Evolutionary conservation across 2,113 vertebrate genomes (phyloP).

Genomic region (Promerops cafer): DNA sequence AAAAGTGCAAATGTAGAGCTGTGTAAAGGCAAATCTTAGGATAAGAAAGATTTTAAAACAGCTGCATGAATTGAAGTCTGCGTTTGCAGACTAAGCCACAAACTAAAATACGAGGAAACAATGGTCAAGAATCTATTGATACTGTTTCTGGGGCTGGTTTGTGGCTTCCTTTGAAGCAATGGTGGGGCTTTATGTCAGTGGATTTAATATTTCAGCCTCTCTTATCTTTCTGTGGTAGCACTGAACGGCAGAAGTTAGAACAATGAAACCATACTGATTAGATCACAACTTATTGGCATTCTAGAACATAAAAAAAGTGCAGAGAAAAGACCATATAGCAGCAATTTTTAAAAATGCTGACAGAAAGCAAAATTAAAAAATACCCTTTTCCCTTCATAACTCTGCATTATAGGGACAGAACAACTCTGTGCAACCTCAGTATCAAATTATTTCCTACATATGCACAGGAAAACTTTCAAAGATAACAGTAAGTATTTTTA

Average conservation of each 20-base stretch:
- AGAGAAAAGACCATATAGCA: not conserved
- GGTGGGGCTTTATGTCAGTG: not conserved
- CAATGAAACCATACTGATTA: not conserved
- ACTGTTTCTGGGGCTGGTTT: not conserved
- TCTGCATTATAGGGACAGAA: not conserved
- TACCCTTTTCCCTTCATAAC: not conserved
- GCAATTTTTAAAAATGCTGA: not conserved
- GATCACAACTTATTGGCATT: not conserved
- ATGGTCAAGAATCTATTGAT: not conserved
- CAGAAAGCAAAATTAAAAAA: not conserved
- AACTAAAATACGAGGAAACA: not conserved
- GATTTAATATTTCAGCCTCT: not conserved
- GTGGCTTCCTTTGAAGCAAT: not conserved
- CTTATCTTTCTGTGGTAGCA: not conserved
- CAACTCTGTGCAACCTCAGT: not conserved
- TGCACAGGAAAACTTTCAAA: not conserved
- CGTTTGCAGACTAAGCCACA: not conserved
- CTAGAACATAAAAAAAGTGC: not conserved
- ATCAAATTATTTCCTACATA: not conserved
- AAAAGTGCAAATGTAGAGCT: not conserved
- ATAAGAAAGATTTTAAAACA: not conserved
- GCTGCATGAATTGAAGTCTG: not conserved
- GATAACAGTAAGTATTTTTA: not conserved
- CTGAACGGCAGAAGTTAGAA: not conserved
- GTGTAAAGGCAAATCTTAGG: not conserved